Percentiles rank a stretch among this genome's conserved stretches.
Evolutionary conservation across 2,888 invertebrate species (phyloP).

Genomic region (Eilema caniola): DNA sequence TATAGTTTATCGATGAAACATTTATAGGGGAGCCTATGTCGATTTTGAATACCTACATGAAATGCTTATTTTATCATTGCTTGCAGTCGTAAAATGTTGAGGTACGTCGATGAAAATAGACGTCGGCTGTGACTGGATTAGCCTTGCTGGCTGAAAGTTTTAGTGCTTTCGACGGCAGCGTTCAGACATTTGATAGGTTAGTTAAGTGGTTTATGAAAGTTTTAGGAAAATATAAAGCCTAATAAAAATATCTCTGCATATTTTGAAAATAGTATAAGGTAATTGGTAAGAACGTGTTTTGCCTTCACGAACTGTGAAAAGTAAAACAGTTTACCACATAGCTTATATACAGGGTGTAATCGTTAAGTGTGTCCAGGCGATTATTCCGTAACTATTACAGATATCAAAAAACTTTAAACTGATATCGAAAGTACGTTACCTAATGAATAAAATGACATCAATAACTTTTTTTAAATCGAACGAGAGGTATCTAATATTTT

Average conservation of each 20-base stretch:
- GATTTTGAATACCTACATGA: slow-evolving; percentile 38
- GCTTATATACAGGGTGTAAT: too few relatives aligned
- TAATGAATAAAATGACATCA: too few relatives aligned
- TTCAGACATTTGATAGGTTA: slow-evolving; percentile 3
- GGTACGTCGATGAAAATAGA: slow-evolving; percentile 23
- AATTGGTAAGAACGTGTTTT: not conserved
- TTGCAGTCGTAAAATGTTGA: slow-evolving; percentile 41
- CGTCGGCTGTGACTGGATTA: slow-evolving; percentile 2
- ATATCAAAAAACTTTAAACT: too few relatives aligned
- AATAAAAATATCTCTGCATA: not conserved
- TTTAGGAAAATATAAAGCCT: not conserved
- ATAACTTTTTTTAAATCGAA: too few relatives aligned
- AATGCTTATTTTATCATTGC: slow-evolving; percentile 44
- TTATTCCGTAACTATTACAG: too few relatives aligned
- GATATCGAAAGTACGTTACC: too few relatives aligned
- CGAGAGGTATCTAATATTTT: too few relatives aligned
- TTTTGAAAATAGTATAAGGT: not conserved
- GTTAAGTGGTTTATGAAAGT: not conserved
- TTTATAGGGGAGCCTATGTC: slow-evolving; percentile 41
- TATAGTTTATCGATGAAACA: slow-evolving; percentile 60
- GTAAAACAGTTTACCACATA: not conserved
- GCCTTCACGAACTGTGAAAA: not conserved
- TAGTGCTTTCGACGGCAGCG: slow-evolving; percentile 7
- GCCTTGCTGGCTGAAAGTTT: slow-evolving; percentile 14
- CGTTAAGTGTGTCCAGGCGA: too few relatives aligned